Evolutionary conservation across 2,797 vertebrate genomes (phyloP).

Genomic region (Prionace glauca): DNA sequence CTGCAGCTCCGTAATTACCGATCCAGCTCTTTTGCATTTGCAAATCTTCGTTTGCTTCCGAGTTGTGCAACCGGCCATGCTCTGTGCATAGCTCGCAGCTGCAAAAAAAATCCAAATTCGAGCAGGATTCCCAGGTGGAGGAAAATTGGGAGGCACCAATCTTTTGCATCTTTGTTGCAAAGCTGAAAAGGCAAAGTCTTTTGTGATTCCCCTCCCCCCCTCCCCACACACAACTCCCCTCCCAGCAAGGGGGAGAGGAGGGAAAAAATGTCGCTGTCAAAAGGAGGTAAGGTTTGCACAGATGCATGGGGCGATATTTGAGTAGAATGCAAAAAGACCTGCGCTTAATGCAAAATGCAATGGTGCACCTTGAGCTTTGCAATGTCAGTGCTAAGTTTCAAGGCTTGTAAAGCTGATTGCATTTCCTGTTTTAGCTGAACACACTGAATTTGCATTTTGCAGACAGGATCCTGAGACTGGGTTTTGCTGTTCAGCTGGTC

Average conservation of each 20-base stretch:
- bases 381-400: slow-evolving; percentile 77
- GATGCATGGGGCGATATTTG: slow-evolving; percentile 61
- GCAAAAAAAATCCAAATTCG: neutral
- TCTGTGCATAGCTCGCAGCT: slow-evolving; percentile 18
- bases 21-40: slow-evolving; percentile 20
- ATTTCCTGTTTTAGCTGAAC: slow-evolving; percentile 76
- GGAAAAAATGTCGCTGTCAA: slow-evolving; percentile 79
- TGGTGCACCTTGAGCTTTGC: slow-evolving; percentile 61
- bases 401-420: slow-evolving; percentile 72
- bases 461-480: slow-evolving; percentile 77
- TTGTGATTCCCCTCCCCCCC: slow-evolving; percentile 86
- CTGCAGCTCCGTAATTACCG: slow-evolving; percentile 57
- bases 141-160: slow-evolving; percentile 69
- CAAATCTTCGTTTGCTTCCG: slow-evolving; percentile 30
- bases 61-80: slow-evolving; percentile 29
- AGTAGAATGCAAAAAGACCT: slow-evolving; percentile 64
- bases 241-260: neutral
- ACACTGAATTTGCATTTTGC: slow-evolving; percentile 52
- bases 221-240: slow-evolving; percentile 47
- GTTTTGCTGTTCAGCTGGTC: slow-evolving; percentile 61
- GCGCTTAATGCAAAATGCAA: slow-evolving; percentile 67
- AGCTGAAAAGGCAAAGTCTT: slow-evolving; percentile 87
- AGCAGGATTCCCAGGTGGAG: slow-evolving; percentile 64
- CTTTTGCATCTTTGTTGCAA: slow-evolving; percentile 82
- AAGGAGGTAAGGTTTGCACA: slow-evolving; percentile 76